Conservation (phyloP, 2,113 vertebrate genomes). For the Sander lucioperca region DNA sequence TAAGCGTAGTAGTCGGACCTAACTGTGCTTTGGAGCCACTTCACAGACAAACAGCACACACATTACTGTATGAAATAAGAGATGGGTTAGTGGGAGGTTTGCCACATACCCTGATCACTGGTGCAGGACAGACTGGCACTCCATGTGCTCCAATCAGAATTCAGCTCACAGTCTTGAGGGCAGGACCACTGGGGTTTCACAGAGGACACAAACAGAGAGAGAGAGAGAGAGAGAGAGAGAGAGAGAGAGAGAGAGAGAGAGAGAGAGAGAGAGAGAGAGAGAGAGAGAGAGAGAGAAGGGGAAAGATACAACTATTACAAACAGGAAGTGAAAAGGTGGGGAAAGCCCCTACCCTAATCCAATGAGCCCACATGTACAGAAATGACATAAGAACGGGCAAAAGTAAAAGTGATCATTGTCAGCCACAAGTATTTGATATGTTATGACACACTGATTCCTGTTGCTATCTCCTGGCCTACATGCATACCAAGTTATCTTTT, state of each 20-base stretch:
- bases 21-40: slow-evolving; percentile 25
- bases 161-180: slow-evolving; percentile 63
- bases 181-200: slow-evolving; percentile 52
- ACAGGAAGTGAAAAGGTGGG: slow-evolving; percentile 87
- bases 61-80: slow-evolving; percentile 30
- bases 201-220: slow-evolving; percentile 43
- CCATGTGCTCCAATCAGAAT: slow-evolving; percentile 81
- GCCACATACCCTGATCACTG: slow-evolving; percentile 81
- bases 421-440: slow-evolving; percentile 70
- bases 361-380: slow-evolving; percentile 79
- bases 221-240: slow-evolving; percentile 40
- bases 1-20: slow-evolving; percentile 26
- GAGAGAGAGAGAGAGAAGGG: slow-evolving; percentile 53
- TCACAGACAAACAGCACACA: slow-evolving; percentile 33
- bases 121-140: slow-evolving; percentile 63
- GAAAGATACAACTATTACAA: slow-evolving; percentile 81
- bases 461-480: slow-evolving; percentile 65
- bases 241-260: slow-evolving; percentile 41
- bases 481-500: slow-evolving; percentile 64
- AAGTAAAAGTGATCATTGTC: slow-evolving; percentile 77
- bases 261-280: slow-evolving; percentile 40
- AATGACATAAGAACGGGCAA: slow-evolving; percentile 69
- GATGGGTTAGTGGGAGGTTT: slow-evolving; percentile 18
- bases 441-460: slow-evolving; percentile 82
- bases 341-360: slow-evolving; percentile 76